Evolutionary conservation across 2,797 vertebrate genomes (phyloP), one percentile per base, ranked within the genome.

Genomic region (Spondyliosoma cantharus): DNA sequence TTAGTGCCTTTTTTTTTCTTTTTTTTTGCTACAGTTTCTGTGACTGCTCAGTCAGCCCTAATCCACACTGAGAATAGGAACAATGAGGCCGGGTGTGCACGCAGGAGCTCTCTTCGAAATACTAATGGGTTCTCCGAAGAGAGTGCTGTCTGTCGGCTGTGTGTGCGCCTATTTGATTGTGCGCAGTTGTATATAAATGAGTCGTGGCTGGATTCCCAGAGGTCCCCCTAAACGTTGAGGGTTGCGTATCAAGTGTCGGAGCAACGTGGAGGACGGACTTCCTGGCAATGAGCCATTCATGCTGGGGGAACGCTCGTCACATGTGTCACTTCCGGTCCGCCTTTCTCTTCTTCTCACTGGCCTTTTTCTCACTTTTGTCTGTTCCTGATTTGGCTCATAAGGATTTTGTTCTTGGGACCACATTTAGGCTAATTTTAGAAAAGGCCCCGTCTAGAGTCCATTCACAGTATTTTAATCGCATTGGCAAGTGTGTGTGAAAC

Each of bases 121-220:
- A 87, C 90, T 89, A 93, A 91, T 92, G 81, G 74, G 20, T 46
- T 70, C 76, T 76, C 64, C 24, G 63, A 77, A 84, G 76, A 78
- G 70, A 66, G 78, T 77, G 73, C 5, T 91, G 81, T 87, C 49
- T 61, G 22, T 68, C 52, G 14, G 3, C 49, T 25, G 15, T 81
- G 75, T 66, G 71, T 65, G 67, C 3, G 49, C 14, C 2, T 22
- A 32, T 77, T 76, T 45, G 67, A 87, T 69, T 81, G 74, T 66
- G 63, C 16, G 19, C 25, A 37, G 52, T 78, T 69, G 80, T 83
- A 46, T 89, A 73, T 81, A 71, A 87, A 85, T 71, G 78, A 89
- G 87, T 71, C 46, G 76, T 83, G 91, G 87, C 86, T 60, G 16
- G 43, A 72, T 89, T 91, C 90, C 87, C 86, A 85, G 81, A 75